Base-by-base conservation (phyloP, 2,888 invertebrate genomes). In the Clostera curtula region DNA sequence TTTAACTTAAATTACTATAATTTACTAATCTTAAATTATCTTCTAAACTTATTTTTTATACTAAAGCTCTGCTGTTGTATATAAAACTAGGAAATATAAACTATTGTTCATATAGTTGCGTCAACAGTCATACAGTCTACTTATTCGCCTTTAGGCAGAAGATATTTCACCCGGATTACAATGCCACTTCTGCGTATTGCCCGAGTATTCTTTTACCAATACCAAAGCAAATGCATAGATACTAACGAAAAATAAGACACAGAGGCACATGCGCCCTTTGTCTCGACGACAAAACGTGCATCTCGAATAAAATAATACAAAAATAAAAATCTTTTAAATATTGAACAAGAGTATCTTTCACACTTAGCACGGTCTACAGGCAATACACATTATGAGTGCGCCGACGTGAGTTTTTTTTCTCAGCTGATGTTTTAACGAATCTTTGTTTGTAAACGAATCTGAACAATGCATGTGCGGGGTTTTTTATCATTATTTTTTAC, bases 271-370 rank as follows among this genome's bases (percentile, higher is more conserved):
- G 53, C 60, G 58, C 56, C 71, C 66, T 74, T 72, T 72, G 73
- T 73, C 63, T 66, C 67, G 55, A 56, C 61, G 66, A 67, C 69
- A 68, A 72, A n/a, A 75, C 69, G 74, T 70, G 73, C 66, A 60
- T 60, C 45, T 54, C 70, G 77, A 77, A 80, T 80, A 82, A 82
- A n/a, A 80, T 73, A 75, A 72, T 57, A 77, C 67, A 80, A n/a
- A n/a, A 80, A 82, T 74, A 79, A 80, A 80, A 77, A 56, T 61
- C 66, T 60, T 75, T 76, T 82, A 82, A 76, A 82, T 79, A 80
- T 80, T 75, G 75, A 77, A 70, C 69, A 66, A 58, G 57, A 67
- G 69, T 75, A 80, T 77, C 79, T 75, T 80, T 82, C 77, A 80
- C 82, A 82, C 82, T 82, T 73, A 45, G 62, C 14, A 64, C 60